Evolutionary conservation across 92 coral and sea anemone species (phyloP).

Genomic region (Diadumene lineata): DNA sequence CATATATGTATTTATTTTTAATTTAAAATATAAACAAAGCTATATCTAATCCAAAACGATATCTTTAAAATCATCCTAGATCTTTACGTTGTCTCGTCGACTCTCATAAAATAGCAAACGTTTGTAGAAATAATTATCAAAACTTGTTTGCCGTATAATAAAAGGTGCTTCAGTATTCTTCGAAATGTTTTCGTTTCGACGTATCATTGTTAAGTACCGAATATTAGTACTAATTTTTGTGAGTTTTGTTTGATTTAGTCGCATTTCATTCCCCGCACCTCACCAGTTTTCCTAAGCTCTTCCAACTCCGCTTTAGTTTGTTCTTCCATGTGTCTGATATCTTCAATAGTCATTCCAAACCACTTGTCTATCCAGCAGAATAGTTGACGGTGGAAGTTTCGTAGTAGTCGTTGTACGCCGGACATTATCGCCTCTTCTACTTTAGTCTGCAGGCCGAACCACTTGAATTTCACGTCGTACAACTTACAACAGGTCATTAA

Average conservation of each 20-base stretch:
- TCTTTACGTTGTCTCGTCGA: too few species aligned
- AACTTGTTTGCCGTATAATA: too few species aligned
- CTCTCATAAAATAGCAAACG: background rate
- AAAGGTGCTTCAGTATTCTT: too few species aligned
- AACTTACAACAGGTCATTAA: conserved; percentile 96
- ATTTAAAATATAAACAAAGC: background rate
- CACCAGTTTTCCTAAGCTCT: conserved; percentile 46
- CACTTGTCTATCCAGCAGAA: conserved; percentile 96
- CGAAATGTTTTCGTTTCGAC: too few species aligned
- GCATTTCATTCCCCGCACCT: conserved; percentile 63
- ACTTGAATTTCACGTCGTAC: conserved; percentile 82
- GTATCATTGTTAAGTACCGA: too few species aligned
- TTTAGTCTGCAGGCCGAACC: conserved; percentile 79
- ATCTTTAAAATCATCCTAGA: too few species aligned
- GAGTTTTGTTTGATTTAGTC: background rate
- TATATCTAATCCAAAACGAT: background rate
- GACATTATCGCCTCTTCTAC: conserved; percentile 54
- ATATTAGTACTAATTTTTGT: too few species aligned
- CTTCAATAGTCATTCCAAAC: conserved; percentile 94
- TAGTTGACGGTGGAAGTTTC: conserved; percentile 95
- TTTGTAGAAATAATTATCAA: background rate
- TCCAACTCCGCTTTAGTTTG: conserved; percentile 74
- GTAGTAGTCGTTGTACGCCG: conserved; percentile 75
- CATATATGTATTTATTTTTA: conserved; percentile 4
- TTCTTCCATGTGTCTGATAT: conserved; percentile 84